A percentile compares a stretch with the other conserved stretches of the same genome.
Evolutionary conservation across 1,140 invertebrate species (phyloP).

Genomic region (Cotesia glomerata): DNA sequence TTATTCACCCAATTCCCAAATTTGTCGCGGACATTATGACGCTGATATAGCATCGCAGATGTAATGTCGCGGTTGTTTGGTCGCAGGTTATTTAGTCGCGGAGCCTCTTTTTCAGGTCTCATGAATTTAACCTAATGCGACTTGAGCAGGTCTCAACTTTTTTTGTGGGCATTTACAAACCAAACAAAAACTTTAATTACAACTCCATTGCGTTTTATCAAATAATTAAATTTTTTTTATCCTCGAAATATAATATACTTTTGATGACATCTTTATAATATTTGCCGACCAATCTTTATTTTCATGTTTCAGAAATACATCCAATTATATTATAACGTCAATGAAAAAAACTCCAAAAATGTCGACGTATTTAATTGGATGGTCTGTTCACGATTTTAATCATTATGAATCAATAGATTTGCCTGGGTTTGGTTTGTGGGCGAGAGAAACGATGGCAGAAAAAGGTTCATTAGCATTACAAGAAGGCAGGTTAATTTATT

Average conservation of each 20-base stretch:
- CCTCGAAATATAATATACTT: no score
- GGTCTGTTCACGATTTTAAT: conserved; percentile 75
- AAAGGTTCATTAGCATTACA: conserved; percentile 29
- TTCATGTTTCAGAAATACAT: conserved; percentile 22
- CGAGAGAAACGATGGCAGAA: conserved; percentile 26
- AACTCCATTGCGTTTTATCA: neutral
- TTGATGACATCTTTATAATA: neutral
- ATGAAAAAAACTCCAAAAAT: conserved; percentile 69
- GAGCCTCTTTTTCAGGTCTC: no score
- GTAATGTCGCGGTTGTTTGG: no score
- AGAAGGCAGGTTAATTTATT: conserved; percentile 32
- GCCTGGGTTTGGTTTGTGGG: conserved; percentile 37
- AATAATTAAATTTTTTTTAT: neutral
- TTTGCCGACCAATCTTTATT: neutral
- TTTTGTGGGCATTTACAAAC: no score
- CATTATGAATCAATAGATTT: conserved; percentile 38
- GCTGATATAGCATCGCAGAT: no score
- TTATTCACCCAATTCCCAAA: no score
- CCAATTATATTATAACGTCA: conserved; percentile 38
- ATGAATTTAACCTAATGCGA: no score
- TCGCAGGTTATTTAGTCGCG: no score
- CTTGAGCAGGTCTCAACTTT: no score
- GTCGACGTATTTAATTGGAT: conserved; percentile 79
- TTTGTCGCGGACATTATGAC: no score
- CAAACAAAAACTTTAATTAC: neutral